These are phyloP conservation scores for Ceyx melanurus DNA, from an alignment of 2,113 vertebrate species.

Conservation along the genomic window DNA sequence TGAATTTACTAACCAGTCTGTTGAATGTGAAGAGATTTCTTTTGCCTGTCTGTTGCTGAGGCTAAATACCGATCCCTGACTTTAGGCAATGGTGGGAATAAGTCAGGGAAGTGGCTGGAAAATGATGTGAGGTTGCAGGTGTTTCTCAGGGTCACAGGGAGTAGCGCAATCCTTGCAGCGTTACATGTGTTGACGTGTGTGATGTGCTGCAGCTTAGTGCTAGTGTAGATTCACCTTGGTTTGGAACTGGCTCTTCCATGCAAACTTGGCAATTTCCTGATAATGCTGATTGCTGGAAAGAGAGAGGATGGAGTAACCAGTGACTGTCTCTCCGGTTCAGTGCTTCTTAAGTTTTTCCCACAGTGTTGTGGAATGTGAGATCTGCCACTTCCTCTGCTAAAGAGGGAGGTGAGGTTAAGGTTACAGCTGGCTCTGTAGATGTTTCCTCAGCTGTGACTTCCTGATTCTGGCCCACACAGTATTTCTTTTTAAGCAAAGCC, in stretches of 20 bases:
- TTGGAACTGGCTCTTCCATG: neutral
- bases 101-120: neutral
- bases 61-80: neutral
- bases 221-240: neutral
- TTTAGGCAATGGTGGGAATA: neutral
- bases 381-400: neutral
- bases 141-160: neutral
- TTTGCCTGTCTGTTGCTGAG: neutral
- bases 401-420: neutral
- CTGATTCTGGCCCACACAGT: neutral
- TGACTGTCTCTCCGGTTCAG: neutral
- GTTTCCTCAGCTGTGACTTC: neutral
- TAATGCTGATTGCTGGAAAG: neutral
- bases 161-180: neutral
- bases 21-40: neutral
- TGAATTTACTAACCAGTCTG: neutral
- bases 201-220: rapidly evolving
- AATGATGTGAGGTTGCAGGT: neutral
- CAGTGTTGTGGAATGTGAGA: neutral
- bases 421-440: neutral
- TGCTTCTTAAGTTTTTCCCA: rapidly evolving
- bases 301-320: neutral
- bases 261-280: neutral
- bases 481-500: neutral
- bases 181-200: neutral